phyloP scores from a whole-genome alignment of 2,888 invertebrate species.

The Drosophila picticornis region DNA sequence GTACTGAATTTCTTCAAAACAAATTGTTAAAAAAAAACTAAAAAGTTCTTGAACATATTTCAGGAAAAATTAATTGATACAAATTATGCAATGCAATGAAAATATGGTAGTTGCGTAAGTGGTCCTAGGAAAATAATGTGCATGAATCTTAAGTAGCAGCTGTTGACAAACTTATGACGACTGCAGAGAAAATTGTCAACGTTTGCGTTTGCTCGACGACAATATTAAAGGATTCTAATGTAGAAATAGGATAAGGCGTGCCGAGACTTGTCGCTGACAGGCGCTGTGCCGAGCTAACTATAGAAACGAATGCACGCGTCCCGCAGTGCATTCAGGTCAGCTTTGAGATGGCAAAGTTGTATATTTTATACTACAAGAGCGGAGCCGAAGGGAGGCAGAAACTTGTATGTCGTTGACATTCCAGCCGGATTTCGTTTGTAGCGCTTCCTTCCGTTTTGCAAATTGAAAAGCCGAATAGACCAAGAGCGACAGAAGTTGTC shows the following conservation, averaged over 20 bases:
- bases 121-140: conserved; percentile 20
- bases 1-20: background rate
- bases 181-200: conserved; percentile 46
- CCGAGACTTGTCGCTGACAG: conserved; percentile 48
- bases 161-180: conserved; percentile 44
- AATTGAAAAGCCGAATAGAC: conserved; percentile 62
- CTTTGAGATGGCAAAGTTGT: conserved; percentile 31
- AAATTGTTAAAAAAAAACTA: background rate
- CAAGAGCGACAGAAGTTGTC: conserved; percentile 23
- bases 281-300: conserved; percentile 23
- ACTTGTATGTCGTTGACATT: conserved; percentile 56
- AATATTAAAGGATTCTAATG: conserved; percentile 43
- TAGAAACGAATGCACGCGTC: conserved; percentile 28
- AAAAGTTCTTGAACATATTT: conserved; percentile 5
- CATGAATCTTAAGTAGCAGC: conserved; percentile 12
- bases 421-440: conserved; percentile 42
- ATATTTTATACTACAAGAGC: conserved; percentile 29
- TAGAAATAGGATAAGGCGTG: conserved; percentile 39
- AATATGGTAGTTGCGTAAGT: conserved; percentile 13
- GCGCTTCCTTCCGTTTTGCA: conserved; percentile 65
- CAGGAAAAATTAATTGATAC: background rate
- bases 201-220: conserved; percentile 31
- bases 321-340: conserved; percentile 57
- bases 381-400: conserved; percentile 1
- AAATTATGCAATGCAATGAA: conserved; percentile 9